phyloP scores from a whole-genome alignment of 1,140 invertebrate species.

The Amyelois transitella region DNA sequence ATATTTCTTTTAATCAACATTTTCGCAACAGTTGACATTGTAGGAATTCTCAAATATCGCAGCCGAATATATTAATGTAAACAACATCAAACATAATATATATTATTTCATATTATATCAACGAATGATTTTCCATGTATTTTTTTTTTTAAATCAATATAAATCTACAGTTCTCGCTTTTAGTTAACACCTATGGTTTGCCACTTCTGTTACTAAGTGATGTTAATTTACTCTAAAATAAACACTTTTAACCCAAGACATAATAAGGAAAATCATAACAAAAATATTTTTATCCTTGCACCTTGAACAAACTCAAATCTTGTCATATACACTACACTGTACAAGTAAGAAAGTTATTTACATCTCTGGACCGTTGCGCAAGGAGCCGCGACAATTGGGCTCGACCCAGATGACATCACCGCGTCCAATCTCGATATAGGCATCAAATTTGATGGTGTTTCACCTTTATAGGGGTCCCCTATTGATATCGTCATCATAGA shows the following conservation, averaged over 20 bases:
- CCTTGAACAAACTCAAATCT: neutral
- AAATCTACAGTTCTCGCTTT: too few species aligned
- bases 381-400: slow-evolving; percentile 37
- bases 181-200: too few species aligned
- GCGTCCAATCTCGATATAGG: neutral
- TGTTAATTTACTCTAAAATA: too few species aligned
- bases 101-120: too few species aligned
- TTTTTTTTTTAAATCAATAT: too few species aligned
- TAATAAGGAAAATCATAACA: too few species aligned
- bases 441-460: neutral
- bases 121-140: too few species aligned
- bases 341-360: slow-evolving; percentile 1
- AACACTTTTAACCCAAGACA: too few species aligned
- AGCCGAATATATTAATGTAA: slow-evolving; percentile 4
- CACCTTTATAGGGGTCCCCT: neutral
- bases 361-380: neutral
- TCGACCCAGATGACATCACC: slow-evolving; percentile 54
- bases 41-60: slow-evolving; percentile 24
- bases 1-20: slow-evolving; percentile 13
- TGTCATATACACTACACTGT: neutral
- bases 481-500: neutral
- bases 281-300: too few species aligned
- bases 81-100: too few species aligned
- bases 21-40: slow-evolving; percentile 15
- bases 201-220: too few species aligned